Base-by-base conservation (phyloP, 2,113 vertebrate genomes). In the Daphoenositta chrysoptera region DNA sequence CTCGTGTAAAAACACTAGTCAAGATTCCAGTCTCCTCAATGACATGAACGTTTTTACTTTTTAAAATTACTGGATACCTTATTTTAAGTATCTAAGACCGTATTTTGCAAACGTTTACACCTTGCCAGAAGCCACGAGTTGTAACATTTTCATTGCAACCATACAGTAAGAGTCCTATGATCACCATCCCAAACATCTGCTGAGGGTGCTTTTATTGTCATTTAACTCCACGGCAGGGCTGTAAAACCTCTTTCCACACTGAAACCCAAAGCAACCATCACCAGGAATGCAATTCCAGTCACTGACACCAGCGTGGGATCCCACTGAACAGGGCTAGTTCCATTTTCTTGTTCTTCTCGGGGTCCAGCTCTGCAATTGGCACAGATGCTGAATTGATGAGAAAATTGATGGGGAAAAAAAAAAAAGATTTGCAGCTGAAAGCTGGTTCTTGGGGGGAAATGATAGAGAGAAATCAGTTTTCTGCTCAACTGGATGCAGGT, bases 151-250 rank as follows among this genome's bases (percentile, higher is more conserved):
- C 79, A 47, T 70, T 51, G 11, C 50, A 48, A 17, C 68, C 9
- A 5, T 45, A 17, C 3, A 26, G 33, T 22, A 8, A 12, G 33
- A 92, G 54, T 47, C 37, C 33, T 53, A 0, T 16, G 54, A 86
- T 88, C 92, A 73, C 56, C 30, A 42, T 20, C 63, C 33, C 79
- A 73, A 92, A 61, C 12, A 73, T 77, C 42, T 90, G 86, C 54
- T 66, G 86, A 69, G 63, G 53, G 45, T 86, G 48, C 57, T 71
- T 83, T 64, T 57, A 42, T 53, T 24, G 48, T 11, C 16, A 73
- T 53, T 65, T 24, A 68, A 40, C 21, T 64, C 22, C n/a, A 30
- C 1, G 0, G 44, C 48, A 71, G 28, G 27, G 28, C 39, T 63
- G 37, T 40, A 70, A 90, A 94, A 83, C 10, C 31, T 73, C 50